A percentile compares a stretch with the other conserved stretches of the same genome.
Conservation (phyloP, 2,113 vertebrate species). For the Chionodraco myersi region DNA sequence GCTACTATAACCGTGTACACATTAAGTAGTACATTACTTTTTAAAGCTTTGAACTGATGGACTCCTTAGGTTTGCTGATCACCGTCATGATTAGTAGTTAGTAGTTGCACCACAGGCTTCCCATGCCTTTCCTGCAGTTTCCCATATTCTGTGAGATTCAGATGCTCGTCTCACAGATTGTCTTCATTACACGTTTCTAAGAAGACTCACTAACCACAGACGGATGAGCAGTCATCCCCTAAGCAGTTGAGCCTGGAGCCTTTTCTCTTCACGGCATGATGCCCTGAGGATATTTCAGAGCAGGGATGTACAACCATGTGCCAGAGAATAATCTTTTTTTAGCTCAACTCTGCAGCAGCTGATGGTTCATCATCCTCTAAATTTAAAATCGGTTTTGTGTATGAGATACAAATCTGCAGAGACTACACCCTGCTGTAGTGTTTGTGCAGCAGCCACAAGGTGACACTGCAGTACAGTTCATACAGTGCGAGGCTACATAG, state of each 20-base stretch:
- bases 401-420: background rate
- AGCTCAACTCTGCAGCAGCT: slow-evolving; percentile 35
- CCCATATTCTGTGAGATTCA: slow-evolving; percentile 16
- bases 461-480: slow-evolving; percentile 54
- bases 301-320: slow-evolving; percentile 48
- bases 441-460: slow-evolving; percentile 60
- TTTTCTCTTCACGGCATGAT: slow-evolving; percentile 41
- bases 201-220: slow-evolving; percentile 11
- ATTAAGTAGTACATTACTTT: background rate
- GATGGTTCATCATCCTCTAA: slow-evolving; percentile 4
- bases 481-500: background rate
- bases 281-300: slow-evolving; percentile 67
- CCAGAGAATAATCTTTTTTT: slow-evolving; percentile 47
- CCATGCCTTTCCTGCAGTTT: slow-evolving; percentile 5
- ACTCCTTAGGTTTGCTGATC: slow-evolving; percentile 1
- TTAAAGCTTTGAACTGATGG: background rate
- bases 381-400: slow-evolving; percentile 33
- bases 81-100: background rate
- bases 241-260: slow-evolving; percentile 52
- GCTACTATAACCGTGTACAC: background rate
- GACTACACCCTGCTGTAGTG: background rate
- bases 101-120: background rate
- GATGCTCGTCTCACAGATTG: slow-evolving; percentile 14
- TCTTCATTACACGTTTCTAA: slow-evolving; percentile 1
- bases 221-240: slow-evolving; percentile 27